These are phyloP conservation scores for Poeciliopsis infans DNA, from an alignment of 2,797 vertebrate species.

Conservation along the genomic window DNA sequence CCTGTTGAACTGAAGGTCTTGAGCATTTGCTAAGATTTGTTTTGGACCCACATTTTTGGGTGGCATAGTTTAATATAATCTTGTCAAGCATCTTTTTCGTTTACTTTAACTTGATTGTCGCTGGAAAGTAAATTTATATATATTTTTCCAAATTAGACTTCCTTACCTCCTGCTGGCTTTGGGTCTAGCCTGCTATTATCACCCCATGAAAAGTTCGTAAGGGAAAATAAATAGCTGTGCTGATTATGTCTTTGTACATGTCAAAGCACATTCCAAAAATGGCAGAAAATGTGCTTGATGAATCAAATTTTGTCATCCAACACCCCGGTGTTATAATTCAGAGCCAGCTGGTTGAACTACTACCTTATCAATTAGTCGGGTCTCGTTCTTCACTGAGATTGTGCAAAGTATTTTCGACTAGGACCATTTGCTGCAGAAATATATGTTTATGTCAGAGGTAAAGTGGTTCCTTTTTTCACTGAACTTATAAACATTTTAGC, in stretches of 20 bases:
- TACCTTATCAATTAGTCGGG: slow-evolving; percentile 6
- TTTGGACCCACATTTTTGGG: neutral
- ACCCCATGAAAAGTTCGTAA: slow-evolving; percentile 38
- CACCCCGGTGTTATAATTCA: slow-evolving; percentile 54
- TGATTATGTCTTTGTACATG: slow-evolving; percentile 54
- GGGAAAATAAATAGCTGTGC: slow-evolving; percentile 51
- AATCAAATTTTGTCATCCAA: slow-evolving; percentile 52
- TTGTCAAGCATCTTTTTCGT: slow-evolving; percentile 6
- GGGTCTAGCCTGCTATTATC: slow-evolving; percentile 44
- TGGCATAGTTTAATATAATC: neutral
- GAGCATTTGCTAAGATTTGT: neutral
- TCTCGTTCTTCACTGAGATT: slow-evolving; percentile 49
- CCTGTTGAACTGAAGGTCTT: neutral
- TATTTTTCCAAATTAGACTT: slow-evolving; percentile 26
- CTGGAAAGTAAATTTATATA: slow-evolving; percentile 15
- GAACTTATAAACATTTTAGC: slow-evolving; percentile 66
- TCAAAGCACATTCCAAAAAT: slow-evolving; percentile 34
- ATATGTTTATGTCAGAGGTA: slow-evolving; percentile 63
- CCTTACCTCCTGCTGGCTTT: slow-evolving; percentile 19
- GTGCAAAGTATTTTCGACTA: slow-evolving; percentile 21
- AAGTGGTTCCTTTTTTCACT: slow-evolving; percentile 51
- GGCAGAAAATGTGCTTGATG: slow-evolving; percentile 27
- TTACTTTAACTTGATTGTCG: slow-evolving; percentile 3
- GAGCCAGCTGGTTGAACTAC: slow-evolving; percentile 39
- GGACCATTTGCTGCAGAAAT: slow-evolving; percentile 57